phyloP scores from a whole-genome alignment of 1,140 invertebrate species.

The Mylabris phalerata region DNA sequence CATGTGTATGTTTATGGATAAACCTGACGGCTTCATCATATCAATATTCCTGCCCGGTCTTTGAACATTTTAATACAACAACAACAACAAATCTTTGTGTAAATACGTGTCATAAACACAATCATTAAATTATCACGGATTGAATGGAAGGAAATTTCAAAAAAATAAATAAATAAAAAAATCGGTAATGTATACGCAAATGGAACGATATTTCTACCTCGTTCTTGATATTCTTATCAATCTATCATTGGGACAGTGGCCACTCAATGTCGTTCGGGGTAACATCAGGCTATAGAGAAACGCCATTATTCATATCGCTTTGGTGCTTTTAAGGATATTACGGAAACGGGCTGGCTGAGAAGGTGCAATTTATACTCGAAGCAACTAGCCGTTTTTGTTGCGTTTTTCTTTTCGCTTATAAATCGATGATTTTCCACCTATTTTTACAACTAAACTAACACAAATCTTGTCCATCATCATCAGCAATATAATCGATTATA shows the following conservation, averaged over 20 bases:
- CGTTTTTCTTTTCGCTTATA: no score
- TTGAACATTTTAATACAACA: constrained; percentile 24
- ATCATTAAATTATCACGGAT: no score
- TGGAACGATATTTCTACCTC: constrained; percentile 20
- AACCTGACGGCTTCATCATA: constrained; percentile 28
- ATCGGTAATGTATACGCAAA: constrained; percentile 10
- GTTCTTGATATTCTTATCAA: constrained; percentile 17
- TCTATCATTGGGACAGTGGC: constrained; percentile 20
- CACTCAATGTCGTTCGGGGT: constrained; percentile 23
- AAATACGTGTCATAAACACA: constrained; percentile 19
- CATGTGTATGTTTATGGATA: constrained; percentile 3
- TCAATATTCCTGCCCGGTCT: constrained; percentile 14
- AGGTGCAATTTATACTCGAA: no score
- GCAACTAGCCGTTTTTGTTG: no score
- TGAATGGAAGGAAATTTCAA: no score
- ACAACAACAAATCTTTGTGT: constrained; percentile 12
- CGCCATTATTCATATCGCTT: constrained; percentile 22
- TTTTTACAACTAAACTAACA: no score
- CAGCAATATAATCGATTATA: no score
- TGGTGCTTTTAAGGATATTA: constrained; percentile 10
- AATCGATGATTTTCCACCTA: no score
- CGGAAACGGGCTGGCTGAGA: not conserved
- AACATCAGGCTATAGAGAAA: constrained; percentile 19
- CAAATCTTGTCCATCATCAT: no score
- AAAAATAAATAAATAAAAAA: no score